Base-by-base conservation (phyloP, 2,888 invertebrate species). In the Gari tellinella region DNA sequence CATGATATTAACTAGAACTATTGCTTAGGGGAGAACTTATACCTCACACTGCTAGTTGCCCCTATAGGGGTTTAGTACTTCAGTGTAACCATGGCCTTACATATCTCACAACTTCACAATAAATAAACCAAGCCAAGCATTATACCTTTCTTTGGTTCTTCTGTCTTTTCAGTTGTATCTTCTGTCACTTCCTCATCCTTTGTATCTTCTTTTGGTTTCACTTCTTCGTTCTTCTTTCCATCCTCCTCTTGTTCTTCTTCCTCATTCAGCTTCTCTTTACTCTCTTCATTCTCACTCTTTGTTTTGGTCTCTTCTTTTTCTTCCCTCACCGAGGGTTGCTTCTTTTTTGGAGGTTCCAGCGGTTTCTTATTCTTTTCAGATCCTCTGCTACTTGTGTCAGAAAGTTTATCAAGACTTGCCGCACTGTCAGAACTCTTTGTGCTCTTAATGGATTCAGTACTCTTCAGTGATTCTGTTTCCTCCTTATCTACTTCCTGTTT, bases 241-340 rank as follows among this genome's bases (percentile, higher is more conserved):
- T 65, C 73, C 45, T 26, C 43, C 41, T 60, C 48, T 2, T 66
- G 55, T 45, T 51, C 46, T 10, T 74, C 57, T 5, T 56, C 62
- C 38, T 53, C 57, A n/a, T 61, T 26, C 1, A 23, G 52, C 43
- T 31, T 46, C 12, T 53, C 60, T 41, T 61, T 63, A 21, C 61
- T 63, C 25, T 64, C 66, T 45, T 69, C 65, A 23, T 62, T 19
- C 48, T 63, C 40, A 15, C 67, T 52, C 1, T 38, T 17, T 7
- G 12, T 15, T 38, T 57, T 60, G 19, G 62, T 69, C 8, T 58
- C 62, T 5, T 60, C 53, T 23, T 21, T 55, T 37, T 72, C 64
- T 7, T 55, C 65, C 52, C 60, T 74, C 23, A 43, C 43, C 40
- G 58, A 58, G 10, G 67, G 63, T 25, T 26, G 41, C 31, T 64